Evolutionary conservation across 2,113 vertebrate genomes (phyloP).

Genomic region (Amia ocellicauda): DNA sequence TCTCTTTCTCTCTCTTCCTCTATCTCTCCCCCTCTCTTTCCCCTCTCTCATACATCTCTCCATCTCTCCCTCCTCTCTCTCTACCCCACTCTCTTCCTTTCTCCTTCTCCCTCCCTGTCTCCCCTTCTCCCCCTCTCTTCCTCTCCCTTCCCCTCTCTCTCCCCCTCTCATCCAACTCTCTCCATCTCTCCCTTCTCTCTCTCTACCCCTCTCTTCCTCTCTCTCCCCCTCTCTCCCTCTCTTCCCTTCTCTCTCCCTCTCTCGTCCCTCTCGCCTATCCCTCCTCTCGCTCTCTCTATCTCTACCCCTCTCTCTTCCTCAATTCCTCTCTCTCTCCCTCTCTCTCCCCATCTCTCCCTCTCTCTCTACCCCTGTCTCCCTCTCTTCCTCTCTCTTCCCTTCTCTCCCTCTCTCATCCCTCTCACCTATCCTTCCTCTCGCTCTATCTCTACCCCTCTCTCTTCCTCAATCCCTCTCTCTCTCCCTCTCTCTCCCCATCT

Average conservation of each 20-base stretch:
- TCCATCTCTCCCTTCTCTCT: too few species aligned
- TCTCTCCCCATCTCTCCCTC: too few species aligned
- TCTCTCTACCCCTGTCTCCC: slow-evolving; percentile 12
- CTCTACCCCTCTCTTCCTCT: too few species aligned
- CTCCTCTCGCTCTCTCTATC: background rate
- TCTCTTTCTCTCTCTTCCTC: background rate
- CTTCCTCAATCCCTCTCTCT: slow-evolving; percentile 13
- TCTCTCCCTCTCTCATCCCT: slow-evolving; percentile 13
- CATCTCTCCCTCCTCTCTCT: slow-evolving; percentile 13
- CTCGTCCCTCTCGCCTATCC: background rate
- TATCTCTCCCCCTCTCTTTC: slow-evolving; percentile 2
- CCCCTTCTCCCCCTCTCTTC: slow-evolving; percentile 14
- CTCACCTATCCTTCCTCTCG: background rate
- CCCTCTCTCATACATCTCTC: slow-evolving; percentile 15
- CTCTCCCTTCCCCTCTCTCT: slow-evolving; percentile 7
- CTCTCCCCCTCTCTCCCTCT: too few species aligned
- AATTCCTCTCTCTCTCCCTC: slow-evolving; percentile 4
- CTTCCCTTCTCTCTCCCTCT: too few species aligned
- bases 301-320: slow-evolving; percentile 10
- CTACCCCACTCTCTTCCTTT: background rate
- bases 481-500: background rate
- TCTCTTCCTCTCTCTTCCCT: slow-evolving; percentile 1
- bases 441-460: background rate
- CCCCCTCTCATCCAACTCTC: background rate
- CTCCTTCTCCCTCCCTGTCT: background rate